Evolutionary conservation across 1,140 invertebrate genomes (phyloP).

Genomic region (Lepeophtheirus salmonis): DNA sequence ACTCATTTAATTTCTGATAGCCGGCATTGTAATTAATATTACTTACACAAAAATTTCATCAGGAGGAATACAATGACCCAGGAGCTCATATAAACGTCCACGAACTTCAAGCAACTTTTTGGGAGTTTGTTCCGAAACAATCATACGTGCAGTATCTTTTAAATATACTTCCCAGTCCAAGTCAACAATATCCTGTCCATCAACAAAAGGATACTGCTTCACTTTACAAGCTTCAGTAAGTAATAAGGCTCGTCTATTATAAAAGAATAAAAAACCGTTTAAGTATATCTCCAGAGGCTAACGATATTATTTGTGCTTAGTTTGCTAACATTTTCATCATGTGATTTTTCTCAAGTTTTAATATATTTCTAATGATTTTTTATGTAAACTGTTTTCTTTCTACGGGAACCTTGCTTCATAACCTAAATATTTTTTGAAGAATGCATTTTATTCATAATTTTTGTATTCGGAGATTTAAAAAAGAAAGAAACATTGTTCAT

Average conservation of each 20-base stretch:
- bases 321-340: too few relatives aligned
- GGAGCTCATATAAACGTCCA: slow-evolving; percentile 71
- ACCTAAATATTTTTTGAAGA: too few relatives aligned
- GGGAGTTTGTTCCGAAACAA: slow-evolving; percentile 69
- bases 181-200: slow-evolving; percentile 42
- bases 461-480: too few relatives aligned
- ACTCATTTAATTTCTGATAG: background rate
- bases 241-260: slow-evolving; percentile 34
- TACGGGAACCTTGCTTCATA: too few relatives aligned
- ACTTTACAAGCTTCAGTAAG: slow-evolving; percentile 36
- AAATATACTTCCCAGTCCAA: slow-evolving; percentile 88
- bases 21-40: too few relatives aligned
- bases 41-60: slow-evolving; percentile 57
- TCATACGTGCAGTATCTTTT: slow-evolving; percentile 62
- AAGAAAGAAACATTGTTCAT: too few relatives aligned
- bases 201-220: slow-evolving; percentile 28
- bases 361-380: too few relatives aligned
- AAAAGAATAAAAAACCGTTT: background rate
- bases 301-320: too few relatives aligned
- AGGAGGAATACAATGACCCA: slow-evolving; percentile 79
- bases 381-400: too few relatives aligned
- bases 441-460: too few relatives aligned
- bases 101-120: slow-evolving; percentile 63
- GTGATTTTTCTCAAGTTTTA: too few relatives aligned
- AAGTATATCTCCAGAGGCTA: too few relatives aligned